phyloP scores from a whole-genome alignment of 2,888 invertebrate genomes.

The Caenorhabditis sinica region DNA sequence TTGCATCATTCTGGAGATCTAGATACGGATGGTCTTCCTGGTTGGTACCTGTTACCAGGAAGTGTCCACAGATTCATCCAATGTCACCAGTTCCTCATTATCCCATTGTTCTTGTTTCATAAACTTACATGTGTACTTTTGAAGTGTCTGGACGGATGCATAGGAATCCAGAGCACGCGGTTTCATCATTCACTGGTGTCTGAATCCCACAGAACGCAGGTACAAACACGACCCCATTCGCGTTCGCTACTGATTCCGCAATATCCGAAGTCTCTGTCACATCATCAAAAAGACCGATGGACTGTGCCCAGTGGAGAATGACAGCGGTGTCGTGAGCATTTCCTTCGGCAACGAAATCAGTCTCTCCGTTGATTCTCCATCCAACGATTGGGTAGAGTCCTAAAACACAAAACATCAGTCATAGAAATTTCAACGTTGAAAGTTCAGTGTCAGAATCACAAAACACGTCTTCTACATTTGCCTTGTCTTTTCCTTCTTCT shows the following conservation, averaged over 20 bases:
- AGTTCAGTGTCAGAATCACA: constrained; percentile 49
- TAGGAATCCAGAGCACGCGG: constrained; percentile 91
- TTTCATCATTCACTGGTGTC: constrained; percentile 93
- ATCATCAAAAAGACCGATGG: constrained; percentile 72
- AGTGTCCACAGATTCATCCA: not conserved
- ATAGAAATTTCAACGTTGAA: constrained; percentile 18
- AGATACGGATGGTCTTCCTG: not conserved
- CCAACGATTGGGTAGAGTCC: constrained; percentile 94
- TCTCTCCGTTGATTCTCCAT: constrained; percentile 87
- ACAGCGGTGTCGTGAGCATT: constrained; percentile 93
- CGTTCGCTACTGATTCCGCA: constrained; percentile 63
- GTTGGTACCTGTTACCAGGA: not conserved
- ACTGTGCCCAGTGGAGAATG: constrained; percentile 90
- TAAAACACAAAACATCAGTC: constrained; percentile 75
- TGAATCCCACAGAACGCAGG: constrained; percentile 92
- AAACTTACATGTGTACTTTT: constrained; percentile 85
- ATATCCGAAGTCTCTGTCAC: constrained; percentile 74
- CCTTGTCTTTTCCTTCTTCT: not conserved
- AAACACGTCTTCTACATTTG: constrained; percentile 11
- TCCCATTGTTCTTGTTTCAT: not conserved
- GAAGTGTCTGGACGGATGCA: constrained; percentile 89
- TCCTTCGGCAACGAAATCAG: constrained; percentile 90
- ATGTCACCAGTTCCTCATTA: not conserved
- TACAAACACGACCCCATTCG: constrained; percentile 87
- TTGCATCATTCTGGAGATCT: not conserved